Evolutionary conservation across 2,888 invertebrate species (phyloP), one percentile per base, ranked within the genome.

Genomic region (Eurois occulta): DNA sequence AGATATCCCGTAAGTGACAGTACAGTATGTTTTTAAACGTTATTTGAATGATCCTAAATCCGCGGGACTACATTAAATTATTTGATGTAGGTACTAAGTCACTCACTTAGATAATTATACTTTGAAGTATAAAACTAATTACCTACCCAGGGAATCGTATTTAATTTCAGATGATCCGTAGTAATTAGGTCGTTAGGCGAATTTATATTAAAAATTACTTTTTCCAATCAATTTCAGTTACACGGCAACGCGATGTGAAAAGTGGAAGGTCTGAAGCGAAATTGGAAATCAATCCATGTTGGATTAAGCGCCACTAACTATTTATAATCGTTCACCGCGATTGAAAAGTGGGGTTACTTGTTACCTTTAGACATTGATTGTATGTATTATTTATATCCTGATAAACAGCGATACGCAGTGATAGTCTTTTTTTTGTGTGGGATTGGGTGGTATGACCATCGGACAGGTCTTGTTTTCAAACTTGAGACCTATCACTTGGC

Each of bases 241-340:
- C 4, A 65, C 24, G n/a, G n/a, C n/a, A 71, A 32, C 10, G 43
- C 46, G 16, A 35, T 35, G 11, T 35, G 35, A 41, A 55, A 35
- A 46, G 13, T 46, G 62, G 28, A 55, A 16, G 38, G 66, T 52
- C 18, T 43, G 64, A 70, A 16, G 13, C 10, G 46, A 85, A 58
- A 83, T 83, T 85, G 82, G 77, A 81, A 85, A 85, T 67, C 72
- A 85, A 83, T 85, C 52, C 60, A 64, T 21, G 28, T 68, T 64
- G 82, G 86, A 65, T 85, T 85, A 71, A 71, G 52, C 16, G 35
- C 16, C 35, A 77, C n/a, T 43, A 70, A 76, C 76, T 77, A 71
- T 67, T 60, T 72, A 32, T 60, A 64, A 71, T 72, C 38, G 11
- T 76, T 70, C 28, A 62, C 60, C 35, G 24, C 5, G 0, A 73